These are phyloP conservation scores for Drosophila robusta DNA, from an alignment of 2,888 invertebrate species.

Conservation along the genomic window DNA sequence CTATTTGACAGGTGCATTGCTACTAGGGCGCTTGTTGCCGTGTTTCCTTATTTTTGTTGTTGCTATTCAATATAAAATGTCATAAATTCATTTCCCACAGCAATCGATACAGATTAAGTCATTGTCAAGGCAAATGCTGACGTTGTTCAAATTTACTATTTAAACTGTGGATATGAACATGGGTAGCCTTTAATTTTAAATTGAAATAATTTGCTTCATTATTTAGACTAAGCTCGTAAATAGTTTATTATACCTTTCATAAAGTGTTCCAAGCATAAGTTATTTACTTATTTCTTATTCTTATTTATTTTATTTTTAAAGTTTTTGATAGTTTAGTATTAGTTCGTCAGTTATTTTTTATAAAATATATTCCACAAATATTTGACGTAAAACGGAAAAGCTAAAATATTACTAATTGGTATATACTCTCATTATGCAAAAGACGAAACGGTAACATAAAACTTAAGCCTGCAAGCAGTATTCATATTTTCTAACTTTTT, in stretches of 20 bases:
- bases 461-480: neutral
- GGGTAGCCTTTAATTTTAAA: neutral
- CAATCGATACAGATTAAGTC: constrained; percentile 30
- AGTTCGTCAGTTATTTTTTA: too few relatives aligned
- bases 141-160: constrained; percentile 4
- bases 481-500: neutral
- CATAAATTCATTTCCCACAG: constrained; percentile 34
- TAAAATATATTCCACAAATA: too few relatives aligned
- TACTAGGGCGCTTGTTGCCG: neutral
- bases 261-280: neutral
- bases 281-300: too few relatives aligned
- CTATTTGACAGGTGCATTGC: neutral
- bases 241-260: neutral
- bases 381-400: too few relatives aligned
- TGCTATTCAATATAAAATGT: constrained; percentile 10
- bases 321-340: too few relatives aligned
- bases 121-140: constrained; percentile 38
- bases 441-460: neutral
- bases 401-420: neutral
- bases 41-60: neutral
- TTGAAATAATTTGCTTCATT: neutral
- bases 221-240: neutral
- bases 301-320: too few relatives aligned
- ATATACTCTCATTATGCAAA: too few relatives aligned
- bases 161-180: neutral